Conservation (phyloP, 2,797 vertebrate genomes). For the Garrulus glandarius region DNA sequence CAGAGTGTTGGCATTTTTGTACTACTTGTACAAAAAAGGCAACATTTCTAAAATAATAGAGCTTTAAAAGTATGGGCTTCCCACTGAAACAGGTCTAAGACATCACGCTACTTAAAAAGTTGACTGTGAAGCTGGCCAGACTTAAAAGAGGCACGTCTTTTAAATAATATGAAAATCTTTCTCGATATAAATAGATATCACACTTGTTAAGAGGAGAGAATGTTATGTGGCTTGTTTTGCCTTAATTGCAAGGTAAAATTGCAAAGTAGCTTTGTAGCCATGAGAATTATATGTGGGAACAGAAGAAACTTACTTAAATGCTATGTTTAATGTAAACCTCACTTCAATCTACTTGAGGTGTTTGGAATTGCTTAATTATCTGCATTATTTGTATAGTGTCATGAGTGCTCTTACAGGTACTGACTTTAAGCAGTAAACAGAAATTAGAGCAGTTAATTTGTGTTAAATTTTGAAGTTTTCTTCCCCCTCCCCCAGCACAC, state of each 20-base stretch:
- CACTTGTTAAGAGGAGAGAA: background rate
- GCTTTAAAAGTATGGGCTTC: background rate
- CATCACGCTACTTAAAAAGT: background rate
- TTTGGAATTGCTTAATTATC: constrained; percentile 45
- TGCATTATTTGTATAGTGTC: background rate
- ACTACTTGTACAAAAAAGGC: background rate
- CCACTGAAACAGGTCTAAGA: background rate
- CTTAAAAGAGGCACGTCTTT: constrained; percentile 14
- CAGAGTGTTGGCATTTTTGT: background rate
- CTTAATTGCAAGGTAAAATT: constrained; percentile 11
- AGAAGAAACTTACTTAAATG: constrained; percentile 45
- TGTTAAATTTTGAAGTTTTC: background rate
- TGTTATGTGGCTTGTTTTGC: background rate
- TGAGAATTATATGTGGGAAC: constrained; percentile 44
- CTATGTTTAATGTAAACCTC: constrained; percentile 62
- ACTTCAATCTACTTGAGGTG: constrained; percentile 1
- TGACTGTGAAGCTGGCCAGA: background rate
- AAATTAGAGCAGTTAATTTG: constrained; percentile 1
- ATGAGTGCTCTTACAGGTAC: background rate
- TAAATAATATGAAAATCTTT: constrained; percentile 39
- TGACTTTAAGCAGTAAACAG: background rate
- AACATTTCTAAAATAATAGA: background rate
- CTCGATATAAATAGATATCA: constrained; percentile 11
- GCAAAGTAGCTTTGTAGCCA: constrained; percentile 20
- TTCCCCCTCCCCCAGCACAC: rapidly evolving